Base-by-base conservation (phyloP, 2,113 vertebrate species). In the Limnothrissa miodon region DNA sequence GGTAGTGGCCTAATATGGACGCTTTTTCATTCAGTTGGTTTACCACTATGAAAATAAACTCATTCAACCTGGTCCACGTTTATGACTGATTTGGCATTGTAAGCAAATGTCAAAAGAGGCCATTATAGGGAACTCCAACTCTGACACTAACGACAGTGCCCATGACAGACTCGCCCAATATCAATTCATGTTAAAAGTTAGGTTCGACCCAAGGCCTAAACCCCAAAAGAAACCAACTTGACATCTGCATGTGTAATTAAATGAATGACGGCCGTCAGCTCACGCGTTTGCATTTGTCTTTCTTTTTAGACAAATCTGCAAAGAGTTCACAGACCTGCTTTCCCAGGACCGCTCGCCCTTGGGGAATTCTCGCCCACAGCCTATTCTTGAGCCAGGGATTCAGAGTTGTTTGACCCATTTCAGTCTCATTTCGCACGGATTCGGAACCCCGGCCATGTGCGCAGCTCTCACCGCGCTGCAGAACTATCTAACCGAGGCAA, bases 321-420 rank as follows among this genome's bases (percentile, higher is more conserved):
- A 99, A 95, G 98, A 99, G 95, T 99, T 99, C 95, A 99, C 97
- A 90, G 98, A 99, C 96, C 97, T 99, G 95, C 96, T 99, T 94
- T 98, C 98, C 92, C 98, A 99, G 95, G 98, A 99, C 95, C 97
- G 98, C 91, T 98, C 98, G 90, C 98, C 98, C 85, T 92, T 99
- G 94, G 98, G 98, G 88, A 99, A 99, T 94, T 98, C 98, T 0
- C 94, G 98, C 91, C 98, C 98, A 91, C 96, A 97, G 91, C 98
- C 98, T 85, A 99, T 99, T 91, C 96, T 99, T 87, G 98, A 99
- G 94, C 98, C 98, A 15, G 98, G 98, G 90, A 99, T 99, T 93
- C 98, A 99, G 95, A 99, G 98, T 94, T 99, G 98, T 92, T 95
- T 99, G 96, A 99, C 98, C 94, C 98, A 99, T 94, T 99, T 99